A percentile compares a stretch with the other conserved stretches of the same genome.
These are phyloP conservation scores for Dendrolimus punctatus DNA, from an alignment of 1,140 invertebrate species.

Conservation along the genomic window DNA sequence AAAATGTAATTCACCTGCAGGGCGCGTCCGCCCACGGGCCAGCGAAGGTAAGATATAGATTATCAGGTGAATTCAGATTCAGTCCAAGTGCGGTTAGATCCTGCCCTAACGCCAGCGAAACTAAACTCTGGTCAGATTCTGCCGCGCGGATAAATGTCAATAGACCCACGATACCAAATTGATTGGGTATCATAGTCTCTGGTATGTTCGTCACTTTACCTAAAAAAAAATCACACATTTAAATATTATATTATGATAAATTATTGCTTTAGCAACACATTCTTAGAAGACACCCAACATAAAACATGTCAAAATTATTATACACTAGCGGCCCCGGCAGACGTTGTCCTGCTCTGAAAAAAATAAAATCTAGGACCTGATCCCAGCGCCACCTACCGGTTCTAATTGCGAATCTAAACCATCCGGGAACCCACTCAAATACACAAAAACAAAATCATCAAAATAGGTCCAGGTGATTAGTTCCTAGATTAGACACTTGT, in stretches of 20 bases:
- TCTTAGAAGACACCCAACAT: too few relatives aligned
- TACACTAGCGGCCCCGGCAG: too few relatives aligned
- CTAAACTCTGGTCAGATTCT: slow-evolving; percentile 96
- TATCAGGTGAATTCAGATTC: slow-evolving; percentile 98
- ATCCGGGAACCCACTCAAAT: too few relatives aligned
- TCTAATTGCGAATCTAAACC: too few relatives aligned
- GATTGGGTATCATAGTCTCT: slow-evolving; percentile 97
- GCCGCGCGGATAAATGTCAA: slow-evolving; percentile 97
- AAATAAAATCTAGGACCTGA: too few relatives aligned
- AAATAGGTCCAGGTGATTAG: too few relatives aligned
- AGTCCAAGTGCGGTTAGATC: slow-evolving; percentile 97
- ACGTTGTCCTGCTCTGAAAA: too few relatives aligned
- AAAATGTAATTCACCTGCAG: slow-evolving; percentile 75
- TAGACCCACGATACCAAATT: slow-evolving; percentile 98
- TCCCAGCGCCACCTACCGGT: too few relatives aligned
- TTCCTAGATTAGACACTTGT: too few relatives aligned
- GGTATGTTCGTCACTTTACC: slow-evolving; percentile 98
- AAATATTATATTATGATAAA: not conserved
- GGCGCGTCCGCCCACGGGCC: slow-evolving; percentile 98
- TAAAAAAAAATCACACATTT: slow-evolving; percentile 45
- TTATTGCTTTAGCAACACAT: too few relatives aligned
- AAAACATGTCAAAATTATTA: too few relatives aligned
- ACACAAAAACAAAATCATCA: too few relatives aligned
- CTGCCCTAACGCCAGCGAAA: slow-evolving; percentile 95
- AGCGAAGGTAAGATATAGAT: slow-evolving; percentile 96